These are phyloP conservation scores for Pachydiplax longipennis DNA, from an alignment of 2,888 invertebrate species.

Conservation along the genomic window DNA sequence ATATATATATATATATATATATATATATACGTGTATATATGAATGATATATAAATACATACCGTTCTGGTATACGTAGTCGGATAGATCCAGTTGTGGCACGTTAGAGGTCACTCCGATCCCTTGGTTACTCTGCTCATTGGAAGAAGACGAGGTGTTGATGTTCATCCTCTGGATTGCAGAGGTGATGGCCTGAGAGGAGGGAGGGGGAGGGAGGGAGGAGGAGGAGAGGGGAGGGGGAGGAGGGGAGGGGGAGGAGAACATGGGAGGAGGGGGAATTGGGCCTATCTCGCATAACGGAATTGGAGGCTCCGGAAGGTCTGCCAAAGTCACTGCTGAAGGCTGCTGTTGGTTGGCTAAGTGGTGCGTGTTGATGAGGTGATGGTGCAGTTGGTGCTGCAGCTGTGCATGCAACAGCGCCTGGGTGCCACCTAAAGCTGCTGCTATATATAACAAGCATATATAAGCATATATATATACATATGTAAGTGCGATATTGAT, in stretches of 20 bases:
- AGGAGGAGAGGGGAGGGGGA: slow-evolving; percentile 67
- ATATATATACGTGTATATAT: background rate
- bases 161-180: slow-evolving; percentile 49
- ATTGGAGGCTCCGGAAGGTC: slow-evolving; percentile 92
- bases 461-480: no score
- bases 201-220: slow-evolving; percentile 66
- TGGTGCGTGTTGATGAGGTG: background rate
- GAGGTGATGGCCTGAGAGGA: slow-evolving; percentile 51
- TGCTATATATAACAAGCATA: no score
- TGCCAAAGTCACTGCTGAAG: no score
- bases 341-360: no score
- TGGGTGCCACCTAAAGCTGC: no score
- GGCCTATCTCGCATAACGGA: slow-evolving; percentile 90
- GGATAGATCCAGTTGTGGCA: slow-evolving; percentile 57
- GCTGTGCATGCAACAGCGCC: slow-evolving; percentile 48
- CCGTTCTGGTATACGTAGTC: slow-evolving; percentile 73
- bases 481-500: no score
- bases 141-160: slow-evolving; percentile 47
- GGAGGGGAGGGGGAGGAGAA: slow-evolving; percentile 73
- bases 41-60: background rate
- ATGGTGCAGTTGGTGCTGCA: slow-evolving; percentile 48
- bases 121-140: slow-evolving; percentile 51
- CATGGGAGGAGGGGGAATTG: slow-evolving; percentile 94
- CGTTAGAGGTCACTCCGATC: slow-evolving; percentile 53
- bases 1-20: no score